These are phyloP conservation scores for Drosophila nikananu DNA, from an alignment of 1,140 invertebrate species.

Conservation along the genomic window DNA sequence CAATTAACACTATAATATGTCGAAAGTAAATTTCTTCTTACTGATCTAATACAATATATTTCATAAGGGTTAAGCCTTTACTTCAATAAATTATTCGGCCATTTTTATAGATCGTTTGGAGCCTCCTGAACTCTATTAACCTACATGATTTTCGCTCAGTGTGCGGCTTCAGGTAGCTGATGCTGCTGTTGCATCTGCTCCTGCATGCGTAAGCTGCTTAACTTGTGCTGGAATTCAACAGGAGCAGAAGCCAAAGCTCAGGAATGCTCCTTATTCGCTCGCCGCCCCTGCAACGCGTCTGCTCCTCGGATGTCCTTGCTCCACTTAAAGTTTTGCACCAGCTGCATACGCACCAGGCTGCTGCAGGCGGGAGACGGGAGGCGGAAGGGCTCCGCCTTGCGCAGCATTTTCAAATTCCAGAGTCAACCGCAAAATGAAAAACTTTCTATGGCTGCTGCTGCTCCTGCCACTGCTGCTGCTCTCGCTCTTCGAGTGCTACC, in stretches of 20 bases:
- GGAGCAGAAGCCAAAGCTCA: slow-evolving; percentile 63
- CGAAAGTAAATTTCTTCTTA: too few species aligned
- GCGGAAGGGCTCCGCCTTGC: slow-evolving; percentile 63
- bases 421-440: slow-evolving; percentile 80
- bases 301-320: slow-evolving; percentile 62
- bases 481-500: slow-evolving; percentile 36
- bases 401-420: slow-evolving; percentile 78
- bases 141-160: slow-evolving; percentile 8
- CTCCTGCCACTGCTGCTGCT: slow-evolving; percentile 16
- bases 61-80: background rate
- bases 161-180: slow-evolving; percentile 29
- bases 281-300: slow-evolving; percentile 1
- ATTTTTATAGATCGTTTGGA: background rate
- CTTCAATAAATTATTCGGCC: background rate
- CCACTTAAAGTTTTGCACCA: slow-evolving; percentile 70
- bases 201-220: slow-evolving; percentile 76
- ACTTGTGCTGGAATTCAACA: slow-evolving; percentile 72
- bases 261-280: slow-evolving; percentile 54
- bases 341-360: slow-evolving; percentile 64
- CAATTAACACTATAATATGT: background rate
- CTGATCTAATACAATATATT: background rate
- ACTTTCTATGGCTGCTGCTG: slow-evolving; percentile 71
- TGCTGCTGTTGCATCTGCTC: slow-evolving; percentile 26
- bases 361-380: slow-evolving; percentile 3
- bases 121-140: background rate